A percentile compares a stretch with the other conserved stretches of the same genome.
Conservation (phyloP, 2,113 vertebrate species). For the Sylvietta virens region DNA sequence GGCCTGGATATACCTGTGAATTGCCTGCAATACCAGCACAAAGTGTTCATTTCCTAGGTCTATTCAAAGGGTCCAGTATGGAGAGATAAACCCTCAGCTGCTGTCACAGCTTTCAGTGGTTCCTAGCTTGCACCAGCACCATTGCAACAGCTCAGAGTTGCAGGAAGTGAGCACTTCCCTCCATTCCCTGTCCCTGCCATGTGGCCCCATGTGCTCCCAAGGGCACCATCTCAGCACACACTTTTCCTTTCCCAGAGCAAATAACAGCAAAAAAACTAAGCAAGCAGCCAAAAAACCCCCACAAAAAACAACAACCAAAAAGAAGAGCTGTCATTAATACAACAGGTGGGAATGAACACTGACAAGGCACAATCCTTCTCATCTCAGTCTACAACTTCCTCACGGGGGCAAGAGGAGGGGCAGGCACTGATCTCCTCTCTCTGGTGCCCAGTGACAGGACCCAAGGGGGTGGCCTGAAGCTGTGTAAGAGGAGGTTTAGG, state of each 20-base stretch:
- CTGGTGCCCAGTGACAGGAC: background rate
- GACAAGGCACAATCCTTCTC: background rate
- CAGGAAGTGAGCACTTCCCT: background rate
- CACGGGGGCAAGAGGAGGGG: background rate
- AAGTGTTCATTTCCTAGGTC: background rate
- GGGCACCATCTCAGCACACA: background rate
- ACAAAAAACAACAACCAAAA: background rate
- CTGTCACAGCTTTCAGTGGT: background rate
- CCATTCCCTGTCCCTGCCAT: background rate
- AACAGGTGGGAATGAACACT: background rate
- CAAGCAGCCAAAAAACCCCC: background rate
- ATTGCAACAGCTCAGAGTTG: background rate
- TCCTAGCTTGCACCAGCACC: background rate
- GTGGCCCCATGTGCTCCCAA: background rate
- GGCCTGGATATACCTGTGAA: background rate
- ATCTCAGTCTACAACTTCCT: fast-evolving
- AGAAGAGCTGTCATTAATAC: background rate
- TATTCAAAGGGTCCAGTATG: background rate
- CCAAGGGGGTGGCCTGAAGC: background rate
- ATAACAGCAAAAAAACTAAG: background rate
- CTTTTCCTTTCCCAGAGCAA: background rate
- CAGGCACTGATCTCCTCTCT: background rate
- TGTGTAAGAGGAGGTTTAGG: background rate
- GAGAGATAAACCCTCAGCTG: background rate
- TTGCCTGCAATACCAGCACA: background rate